These are phyloP conservation scores for Phenganax subtilis DNA, from an alignment of 92 coral and sea anemone species.

Conservation along the genomic window DNA sequence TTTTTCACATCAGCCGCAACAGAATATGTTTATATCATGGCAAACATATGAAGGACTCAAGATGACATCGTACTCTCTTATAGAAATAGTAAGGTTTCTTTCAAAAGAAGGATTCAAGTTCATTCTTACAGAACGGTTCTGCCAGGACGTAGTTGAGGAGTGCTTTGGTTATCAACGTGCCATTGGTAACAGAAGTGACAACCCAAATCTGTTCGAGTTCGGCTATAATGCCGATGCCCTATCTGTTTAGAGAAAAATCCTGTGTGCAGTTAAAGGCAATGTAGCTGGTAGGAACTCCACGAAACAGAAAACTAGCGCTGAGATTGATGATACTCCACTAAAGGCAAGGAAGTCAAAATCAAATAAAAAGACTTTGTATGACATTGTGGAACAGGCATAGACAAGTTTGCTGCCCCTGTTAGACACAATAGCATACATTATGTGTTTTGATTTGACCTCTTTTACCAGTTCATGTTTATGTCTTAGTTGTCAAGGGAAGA, in stretches of 20 bases:
- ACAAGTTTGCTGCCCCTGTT: neutral
- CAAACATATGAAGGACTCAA: constrained; percentile 11
- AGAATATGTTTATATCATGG: constrained; percentile 17
- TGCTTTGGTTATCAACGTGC: neutral
- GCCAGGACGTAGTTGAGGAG: neutral
- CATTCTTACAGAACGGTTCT: neutral
- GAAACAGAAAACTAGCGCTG: too few species aligned
- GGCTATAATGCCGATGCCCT: constrained; percentile 2
- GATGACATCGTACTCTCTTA: neutral
- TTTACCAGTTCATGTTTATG: neutral
- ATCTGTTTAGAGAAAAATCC: neutral
- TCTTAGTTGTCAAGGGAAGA: too few species aligned
- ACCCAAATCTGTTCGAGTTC: neutral
- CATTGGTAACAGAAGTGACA: neutral
- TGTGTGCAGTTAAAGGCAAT: neutral
- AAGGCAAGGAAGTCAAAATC: neutral
- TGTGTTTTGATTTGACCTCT: neutral
- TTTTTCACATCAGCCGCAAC: constrained; percentile 37
- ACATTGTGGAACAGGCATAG: neutral
- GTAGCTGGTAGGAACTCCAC: neutral
- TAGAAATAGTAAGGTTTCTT: neutral
- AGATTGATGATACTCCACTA: constrained; percentile 23
- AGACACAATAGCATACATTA: neutral
- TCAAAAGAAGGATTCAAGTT: neutral
- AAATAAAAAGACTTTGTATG: constrained; percentile 14